Conservation (phyloP, 2,888 invertebrate genomes). For the Leptinotarsa rubiginosa region DNA sequence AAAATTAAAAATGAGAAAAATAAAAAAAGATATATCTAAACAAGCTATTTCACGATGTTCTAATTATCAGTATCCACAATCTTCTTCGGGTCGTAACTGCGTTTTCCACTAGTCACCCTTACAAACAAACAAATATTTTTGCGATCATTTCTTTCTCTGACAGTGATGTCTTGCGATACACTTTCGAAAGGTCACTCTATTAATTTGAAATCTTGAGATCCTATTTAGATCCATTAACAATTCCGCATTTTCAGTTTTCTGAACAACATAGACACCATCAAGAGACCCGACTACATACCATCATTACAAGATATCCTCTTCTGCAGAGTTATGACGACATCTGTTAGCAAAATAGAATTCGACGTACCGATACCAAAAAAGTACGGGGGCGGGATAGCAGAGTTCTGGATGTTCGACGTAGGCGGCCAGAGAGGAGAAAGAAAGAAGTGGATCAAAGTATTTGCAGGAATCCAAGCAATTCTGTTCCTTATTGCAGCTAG, state of each 20-base stretch:
- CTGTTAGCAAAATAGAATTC: constrained; percentile 82
- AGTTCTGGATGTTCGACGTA: constrained; percentile 87
- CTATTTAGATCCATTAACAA: too few relatives aligned
- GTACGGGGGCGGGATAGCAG: constrained; percentile 77
- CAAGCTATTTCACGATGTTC: too few relatives aligned
- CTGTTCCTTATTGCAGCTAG: constrained; percentile 84
- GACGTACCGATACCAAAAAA: constrained; percentile 77
- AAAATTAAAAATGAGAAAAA: too few relatives aligned
- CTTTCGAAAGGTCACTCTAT: too few relatives aligned
- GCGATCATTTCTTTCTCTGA: too few relatives aligned
- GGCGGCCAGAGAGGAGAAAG: constrained; percentile 86
- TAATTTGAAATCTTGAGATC: too few relatives aligned
- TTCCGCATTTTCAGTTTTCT: constrained; percentile 72
- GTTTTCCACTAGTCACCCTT: too few relatives aligned
- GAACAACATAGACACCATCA: constrained; percentile 76
- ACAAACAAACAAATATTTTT: too few relatives aligned
- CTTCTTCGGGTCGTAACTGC: too few relatives aligned
- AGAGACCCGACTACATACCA: constrained; percentile 75
- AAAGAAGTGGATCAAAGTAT: constrained; percentile 84
- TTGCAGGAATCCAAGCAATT: constrained; percentile 85
- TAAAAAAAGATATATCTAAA: too few relatives aligned
- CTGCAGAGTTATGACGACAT: constrained; percentile 79
- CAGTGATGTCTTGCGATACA: too few relatives aligned
- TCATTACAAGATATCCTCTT: constrained; percentile 82
- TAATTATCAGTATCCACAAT: too few relatives aligned